These are phyloP conservation scores for Magallana nippona DNA, from an alignment of 2,888 invertebrate genomes.

Conservation along the genomic window DNA sequence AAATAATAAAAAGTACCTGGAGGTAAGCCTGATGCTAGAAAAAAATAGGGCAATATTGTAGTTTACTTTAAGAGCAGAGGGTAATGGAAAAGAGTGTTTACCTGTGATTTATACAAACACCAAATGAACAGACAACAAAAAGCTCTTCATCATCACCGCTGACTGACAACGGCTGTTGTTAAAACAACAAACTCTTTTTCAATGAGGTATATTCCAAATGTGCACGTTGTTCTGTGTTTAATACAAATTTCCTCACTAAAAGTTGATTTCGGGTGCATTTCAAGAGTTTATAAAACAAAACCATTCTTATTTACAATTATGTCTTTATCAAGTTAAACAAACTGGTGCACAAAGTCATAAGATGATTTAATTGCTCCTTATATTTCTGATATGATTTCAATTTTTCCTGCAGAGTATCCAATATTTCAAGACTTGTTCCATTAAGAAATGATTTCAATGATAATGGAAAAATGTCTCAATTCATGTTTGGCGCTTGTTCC, in stretches of 20 bases:
- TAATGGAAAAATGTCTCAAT: too few species aligned
- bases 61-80: background rate
- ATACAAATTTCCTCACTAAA: background rate
- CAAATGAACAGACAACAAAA: slow-evolving; percentile 29
- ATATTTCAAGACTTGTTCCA: background rate
- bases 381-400: background rate
- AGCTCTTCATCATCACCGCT: slow-evolving; percentile 20
- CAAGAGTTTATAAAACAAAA: background rate
- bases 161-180: slow-evolving; percentile 33
- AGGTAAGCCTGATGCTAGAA: background rate
- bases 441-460: too few species aligned
- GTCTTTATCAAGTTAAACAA: background rate
- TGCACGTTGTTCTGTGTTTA: background rate
- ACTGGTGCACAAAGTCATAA: background rate
- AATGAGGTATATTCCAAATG: background rate
- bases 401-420: background rate
- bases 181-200: slow-evolving; percentile 24
- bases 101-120: slow-evolving; percentile 27
- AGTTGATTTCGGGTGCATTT: background rate
- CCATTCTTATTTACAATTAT: too few species aligned
- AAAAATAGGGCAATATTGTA: background rate
- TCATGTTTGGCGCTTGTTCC: too few species aligned
- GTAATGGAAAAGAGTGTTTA: slow-evolving; percentile 18
- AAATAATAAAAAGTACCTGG: background rate
- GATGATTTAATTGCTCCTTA: slow-evolving; percentile 3